phyloP scores from a whole-genome alignment of 2,888 invertebrate genomes.

The Podotricha telesiphe region DNA sequence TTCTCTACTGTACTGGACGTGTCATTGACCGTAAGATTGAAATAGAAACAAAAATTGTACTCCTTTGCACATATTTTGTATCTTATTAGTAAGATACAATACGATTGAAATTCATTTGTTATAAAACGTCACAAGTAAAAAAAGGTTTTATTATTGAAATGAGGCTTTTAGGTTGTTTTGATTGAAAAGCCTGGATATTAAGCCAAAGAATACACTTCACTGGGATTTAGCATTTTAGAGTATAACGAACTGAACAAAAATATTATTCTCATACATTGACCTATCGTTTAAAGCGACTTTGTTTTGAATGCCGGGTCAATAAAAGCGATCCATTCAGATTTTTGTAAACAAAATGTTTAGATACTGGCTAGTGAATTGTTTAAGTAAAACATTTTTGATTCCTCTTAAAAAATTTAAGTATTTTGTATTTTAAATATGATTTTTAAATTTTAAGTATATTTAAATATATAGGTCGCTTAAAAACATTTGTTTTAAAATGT shows the following conservation, averaged over 20 bases:
- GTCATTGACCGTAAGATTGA: slow-evolving; percentile 39
- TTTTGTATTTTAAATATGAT: no score
- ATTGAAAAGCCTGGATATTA: not conserved
- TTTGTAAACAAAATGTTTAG: slow-evolving; percentile 1
- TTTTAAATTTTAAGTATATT: no score
- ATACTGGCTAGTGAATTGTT: not conserved
- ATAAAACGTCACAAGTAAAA: not conserved
- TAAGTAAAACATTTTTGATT: not conserved
- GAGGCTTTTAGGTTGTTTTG: not conserved
- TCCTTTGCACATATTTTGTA: slow-evolving; percentile 13
- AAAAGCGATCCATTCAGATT: slow-evolving; percentile 10
- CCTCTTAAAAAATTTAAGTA: no score
- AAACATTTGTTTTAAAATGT: no score
- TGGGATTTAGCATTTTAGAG: not conserved
- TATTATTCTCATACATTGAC: slow-evolving; percentile 17
- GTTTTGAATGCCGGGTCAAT: slow-evolving; percentile 23
- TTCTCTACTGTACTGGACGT: slow-evolving; percentile 10
- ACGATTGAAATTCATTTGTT: not conserved
- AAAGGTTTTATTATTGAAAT: not conserved
- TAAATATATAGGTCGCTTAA: no score
- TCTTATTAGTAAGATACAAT: not conserved
- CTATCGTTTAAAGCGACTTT: slow-evolving; percentile 6
- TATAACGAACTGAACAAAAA: not conserved
- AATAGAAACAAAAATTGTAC: slow-evolving; percentile 33
- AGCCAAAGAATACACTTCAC: not conserved